These are phyloP conservation scores for Guaruba guarouba DNA, from an alignment of 2,113 vertebrate species.

Conservation along the genomic window DNA sequence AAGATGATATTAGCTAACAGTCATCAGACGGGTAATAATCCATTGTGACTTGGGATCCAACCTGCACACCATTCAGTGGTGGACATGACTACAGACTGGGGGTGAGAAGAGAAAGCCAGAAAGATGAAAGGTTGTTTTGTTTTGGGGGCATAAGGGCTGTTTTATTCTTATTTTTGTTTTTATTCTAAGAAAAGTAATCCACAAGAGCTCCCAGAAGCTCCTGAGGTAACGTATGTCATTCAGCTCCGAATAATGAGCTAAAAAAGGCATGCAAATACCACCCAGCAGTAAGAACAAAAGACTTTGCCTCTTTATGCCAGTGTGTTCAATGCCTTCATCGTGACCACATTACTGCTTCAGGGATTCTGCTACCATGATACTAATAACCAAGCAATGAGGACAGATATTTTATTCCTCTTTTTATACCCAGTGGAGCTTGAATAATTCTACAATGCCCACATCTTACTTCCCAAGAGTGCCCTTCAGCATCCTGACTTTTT, in stretches of 20 bases:
- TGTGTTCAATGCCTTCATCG: not conserved
- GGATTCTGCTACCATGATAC: not conserved
- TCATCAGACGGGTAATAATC: not conserved
- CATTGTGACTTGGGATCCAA: not conserved
- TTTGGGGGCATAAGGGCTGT: not conserved
- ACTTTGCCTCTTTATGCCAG: not conserved
- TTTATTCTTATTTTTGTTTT: not conserved
- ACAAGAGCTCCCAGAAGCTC: not conserved
- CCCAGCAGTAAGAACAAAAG: not conserved
- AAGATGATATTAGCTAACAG: not conserved
- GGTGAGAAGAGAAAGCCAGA: not conserved
- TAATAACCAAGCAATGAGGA: not conserved
- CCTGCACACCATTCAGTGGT: not conserved
- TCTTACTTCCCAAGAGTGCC: conserved; percentile 23
- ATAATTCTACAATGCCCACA: conserved; percentile 25
- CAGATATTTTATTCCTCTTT: conserved; percentile 1
- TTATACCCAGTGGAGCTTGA: conserved; percentile 23
- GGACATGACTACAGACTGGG: not conserved
- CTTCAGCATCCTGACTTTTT: conserved; percentile 39
- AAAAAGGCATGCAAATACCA: not conserved
- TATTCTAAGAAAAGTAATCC: not conserved
- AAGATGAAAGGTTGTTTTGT: not conserved
- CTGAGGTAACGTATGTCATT: not conserved
- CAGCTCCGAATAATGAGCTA: not conserved
- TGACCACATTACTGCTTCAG: not conserved